Evolutionary conservation across 1,140 invertebrate species (phyloP).

Genomic region (Procambarus clarkii): DNA sequence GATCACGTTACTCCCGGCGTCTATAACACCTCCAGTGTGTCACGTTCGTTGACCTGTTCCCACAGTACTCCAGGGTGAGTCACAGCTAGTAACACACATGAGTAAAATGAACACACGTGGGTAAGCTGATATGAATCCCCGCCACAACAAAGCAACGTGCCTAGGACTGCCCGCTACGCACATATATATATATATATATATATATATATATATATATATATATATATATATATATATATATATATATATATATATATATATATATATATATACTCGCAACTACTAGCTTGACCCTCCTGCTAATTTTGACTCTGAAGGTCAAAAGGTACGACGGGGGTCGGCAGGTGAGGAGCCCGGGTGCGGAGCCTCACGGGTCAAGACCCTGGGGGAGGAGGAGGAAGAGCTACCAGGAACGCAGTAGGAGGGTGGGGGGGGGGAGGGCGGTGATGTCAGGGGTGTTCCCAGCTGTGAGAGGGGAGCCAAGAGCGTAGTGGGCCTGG

Average conservation of each 20-base stretch:
- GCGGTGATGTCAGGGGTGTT: conserved; percentile 5
- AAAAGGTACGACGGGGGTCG: neutral
- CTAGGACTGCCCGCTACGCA: neutral
- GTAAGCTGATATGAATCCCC: too few species aligned
- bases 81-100: too few species aligned
- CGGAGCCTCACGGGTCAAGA: neutral
- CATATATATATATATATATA: neutral
- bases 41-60: too few species aligned
- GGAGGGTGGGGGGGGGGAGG: neutral
- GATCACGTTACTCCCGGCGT: too few species aligned
- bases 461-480: neutral
- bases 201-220: too few species aligned
- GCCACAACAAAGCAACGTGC: conserved; percentile 9
- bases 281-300: too few species aligned
- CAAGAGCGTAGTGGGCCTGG: neutral
- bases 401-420: neutral
- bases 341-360: neutral
- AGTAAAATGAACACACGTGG: too few species aligned
- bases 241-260: too few species aligned
- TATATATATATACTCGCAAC: too few species aligned
- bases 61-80: too few species aligned
- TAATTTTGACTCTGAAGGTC: neutral
- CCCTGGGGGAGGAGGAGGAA: neutral
- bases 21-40: too few species aligned
- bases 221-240: too few species aligned